phyloP scores from a whole-genome alignment of 2,797 vertebrate species.

The Muraenolepis orangiensis region DNA sequence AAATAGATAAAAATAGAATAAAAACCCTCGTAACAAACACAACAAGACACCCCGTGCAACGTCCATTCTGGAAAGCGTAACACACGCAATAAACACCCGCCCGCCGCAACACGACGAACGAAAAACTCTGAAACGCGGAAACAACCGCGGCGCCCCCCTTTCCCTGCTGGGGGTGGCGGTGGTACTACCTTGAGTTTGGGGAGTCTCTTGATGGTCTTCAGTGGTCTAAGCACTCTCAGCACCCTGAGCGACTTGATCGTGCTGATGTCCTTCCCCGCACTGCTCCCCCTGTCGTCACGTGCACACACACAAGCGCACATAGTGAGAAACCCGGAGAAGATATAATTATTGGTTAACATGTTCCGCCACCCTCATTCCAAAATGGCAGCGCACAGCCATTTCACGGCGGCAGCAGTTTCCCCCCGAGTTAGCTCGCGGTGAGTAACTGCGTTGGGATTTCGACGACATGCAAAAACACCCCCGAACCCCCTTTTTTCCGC shows the following conservation, averaged over 20 bases:
- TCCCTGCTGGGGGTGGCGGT: background rate
- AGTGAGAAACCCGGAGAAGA: slow-evolving; percentile 38
- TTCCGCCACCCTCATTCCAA: slow-evolving; percentile 34
- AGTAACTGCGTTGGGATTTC: slow-evolving; percentile 70
- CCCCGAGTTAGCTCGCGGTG: slow-evolving; percentile 69
- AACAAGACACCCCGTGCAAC: no score
- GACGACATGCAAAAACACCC: slow-evolving; percentile 65
- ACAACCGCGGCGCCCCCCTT: no score
- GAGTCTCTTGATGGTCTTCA: slow-evolving; percentile 95
- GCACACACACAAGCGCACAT: slow-evolving; percentile 25
- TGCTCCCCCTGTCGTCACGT: slow-evolving; percentile 79
- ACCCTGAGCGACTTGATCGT: slow-evolving; percentile 96
- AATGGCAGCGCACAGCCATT: slow-evolving; percentile 60
- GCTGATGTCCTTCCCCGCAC: slow-evolving; percentile 93
- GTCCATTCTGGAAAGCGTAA: background rate
- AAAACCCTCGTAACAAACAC: no score
- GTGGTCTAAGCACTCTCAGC: slow-evolving; percentile 89
- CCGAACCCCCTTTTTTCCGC: slow-evolving; percentile 70
- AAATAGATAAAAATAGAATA: no score
- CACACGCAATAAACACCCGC: no score
- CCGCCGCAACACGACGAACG: no score
- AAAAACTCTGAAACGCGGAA: no score
- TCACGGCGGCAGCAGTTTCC: slow-evolving; percentile 47
- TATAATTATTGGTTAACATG: slow-evolving; percentile 8
- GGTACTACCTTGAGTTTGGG: slow-evolving; percentile 94